Conservation (phyloP, 2,797 vertebrate species). For the Myotis daubentonii region DNA sequence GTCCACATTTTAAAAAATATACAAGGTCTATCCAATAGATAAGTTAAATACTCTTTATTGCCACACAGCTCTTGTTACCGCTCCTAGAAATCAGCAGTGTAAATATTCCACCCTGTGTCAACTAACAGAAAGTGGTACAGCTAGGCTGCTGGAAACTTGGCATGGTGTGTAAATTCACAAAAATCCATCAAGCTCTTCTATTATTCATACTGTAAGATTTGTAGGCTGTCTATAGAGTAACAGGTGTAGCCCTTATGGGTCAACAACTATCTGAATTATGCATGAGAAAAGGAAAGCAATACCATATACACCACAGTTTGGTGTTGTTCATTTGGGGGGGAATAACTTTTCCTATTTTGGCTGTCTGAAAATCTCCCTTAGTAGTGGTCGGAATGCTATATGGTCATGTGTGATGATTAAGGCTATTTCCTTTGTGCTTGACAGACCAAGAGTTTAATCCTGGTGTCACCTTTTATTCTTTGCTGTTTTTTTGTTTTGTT, state of each 20-base stretch:
- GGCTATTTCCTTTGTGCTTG: neutral
- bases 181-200: slow-evolving; percentile 77
- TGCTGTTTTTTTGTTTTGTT: neutral
- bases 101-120: slow-evolving; percentile 71
- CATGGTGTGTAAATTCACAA: slow-evolving; percentile 68
- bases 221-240: slow-evolving; percentile 79
- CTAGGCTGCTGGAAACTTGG: slow-evolving; percentile 74
- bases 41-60: neutral
- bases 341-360: slow-evolving; percentile 70
- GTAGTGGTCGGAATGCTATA: neutral
- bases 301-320: slow-evolving; percentile 64
- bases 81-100: slow-evolving; percentile 56
- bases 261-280: slow-evolving; percentile 82
- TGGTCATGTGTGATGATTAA: too few relatives aligned
- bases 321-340: slow-evolving; percentile 74
- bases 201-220: slow-evolving; percentile 85
- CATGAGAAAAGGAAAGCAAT: slow-evolving; percentile 76
- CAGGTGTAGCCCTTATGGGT: slow-evolving; percentile 77
- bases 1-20: neutral
- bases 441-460: neutral
- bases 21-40: neutral
- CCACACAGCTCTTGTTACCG: neutral
- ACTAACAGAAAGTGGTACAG: slow-evolving; percentile 60
- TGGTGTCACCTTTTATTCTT: neutral
- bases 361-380: slow-evolving; percentile 19